These are phyloP conservation scores for Tipula lateralis DNA, from an alignment of 2,888 invertebrate genomes.

Conservation along the genomic window DNA sequence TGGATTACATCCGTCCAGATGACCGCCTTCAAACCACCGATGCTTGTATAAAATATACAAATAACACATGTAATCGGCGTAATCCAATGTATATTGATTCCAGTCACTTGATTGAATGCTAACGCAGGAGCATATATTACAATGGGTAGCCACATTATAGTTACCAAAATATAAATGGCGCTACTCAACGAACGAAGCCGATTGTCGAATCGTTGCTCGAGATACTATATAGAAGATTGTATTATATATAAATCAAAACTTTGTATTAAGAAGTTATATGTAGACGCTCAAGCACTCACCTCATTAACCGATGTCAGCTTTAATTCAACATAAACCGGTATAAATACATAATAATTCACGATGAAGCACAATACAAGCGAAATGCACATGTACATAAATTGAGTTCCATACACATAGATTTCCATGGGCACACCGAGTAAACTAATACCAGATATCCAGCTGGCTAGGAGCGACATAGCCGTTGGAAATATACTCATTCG, in stretches of 20 bases:
- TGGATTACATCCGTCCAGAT: constrained; percentile 81
- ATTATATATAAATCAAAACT: background rate
- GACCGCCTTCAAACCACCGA: constrained; percentile 74
- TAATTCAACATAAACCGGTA: constrained; percentile 54
- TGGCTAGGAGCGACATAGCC: constrained; percentile 69
- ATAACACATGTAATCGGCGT: constrained; percentile 73
- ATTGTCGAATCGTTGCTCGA: background rate
- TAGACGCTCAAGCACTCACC: constrained; percentile 42
- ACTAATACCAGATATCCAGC: constrained; percentile 55
- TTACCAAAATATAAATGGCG: background rate
- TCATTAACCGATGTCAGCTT: background rate
- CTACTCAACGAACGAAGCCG: constrained; percentile 42
- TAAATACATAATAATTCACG: constrained; percentile 57
- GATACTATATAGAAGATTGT: background rate
- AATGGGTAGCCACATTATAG: constrained; percentile 36
- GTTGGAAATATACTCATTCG: constrained; percentile 71
- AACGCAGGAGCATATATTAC: constrained; percentile 68
- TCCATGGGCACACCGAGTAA: background rate
- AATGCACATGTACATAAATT: constrained; percentile 56
- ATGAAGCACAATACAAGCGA: constrained; percentile 50
- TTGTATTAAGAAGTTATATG: background rate
- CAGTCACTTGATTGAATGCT: constrained; percentile 66
- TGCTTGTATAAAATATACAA: constrained; percentile 82
- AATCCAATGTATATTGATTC: constrained; percentile 55
- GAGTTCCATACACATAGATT: background rate